Base-by-base conservation (phyloP, 1,140 invertebrate species). In the Papilio glaucus region DNA sequence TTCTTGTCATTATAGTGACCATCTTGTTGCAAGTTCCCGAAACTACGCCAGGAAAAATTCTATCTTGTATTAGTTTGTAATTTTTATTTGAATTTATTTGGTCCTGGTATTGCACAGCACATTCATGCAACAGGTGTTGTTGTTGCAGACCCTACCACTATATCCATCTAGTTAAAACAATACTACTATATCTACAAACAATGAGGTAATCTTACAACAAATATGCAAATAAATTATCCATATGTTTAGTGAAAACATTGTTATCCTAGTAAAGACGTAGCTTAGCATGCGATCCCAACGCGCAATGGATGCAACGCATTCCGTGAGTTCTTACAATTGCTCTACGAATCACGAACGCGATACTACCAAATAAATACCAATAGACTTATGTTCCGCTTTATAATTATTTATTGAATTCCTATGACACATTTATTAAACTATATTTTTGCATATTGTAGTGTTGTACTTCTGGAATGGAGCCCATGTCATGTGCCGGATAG, bases 291-390 rank as follows among this genome's bases (percentile, higher is more conserved):
- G 41, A 79, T 63, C 33, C 75, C 38, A 61, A 42, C 45, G 76
- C 77, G 72, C 72, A 73, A 69, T 4, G 73, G 72, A 80, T 74
- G 76, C 65, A 78, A 75, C 74, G 73, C 41, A 67, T 75, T 77
- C 45, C 72, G 37, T 61, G 26, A 38, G 75, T 38, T 78, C 77
- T 72, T 71, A 63, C 24, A 38, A 49, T 73, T 26, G 74, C 80
- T 72, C 73, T 73, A 81, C 83, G 85, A 88, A 86, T 73, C 86
- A 88, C 84, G 83, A 85, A 77, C 72, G 53, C 77, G 85, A 88
- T 88, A 85, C 73, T 82, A 76, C 72, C 72, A 83, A 84, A 84
- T 85, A 86, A 83, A 82, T 86, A 7, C 74, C 78, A 74, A 76
- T 69, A 76, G 76, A 85, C 76, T 80, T 79, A 69, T 84, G 74